phyloP scores from a whole-genome alignment of 2,113 vertebrate species.

The Cyanoderma ruficeps region DNA sequence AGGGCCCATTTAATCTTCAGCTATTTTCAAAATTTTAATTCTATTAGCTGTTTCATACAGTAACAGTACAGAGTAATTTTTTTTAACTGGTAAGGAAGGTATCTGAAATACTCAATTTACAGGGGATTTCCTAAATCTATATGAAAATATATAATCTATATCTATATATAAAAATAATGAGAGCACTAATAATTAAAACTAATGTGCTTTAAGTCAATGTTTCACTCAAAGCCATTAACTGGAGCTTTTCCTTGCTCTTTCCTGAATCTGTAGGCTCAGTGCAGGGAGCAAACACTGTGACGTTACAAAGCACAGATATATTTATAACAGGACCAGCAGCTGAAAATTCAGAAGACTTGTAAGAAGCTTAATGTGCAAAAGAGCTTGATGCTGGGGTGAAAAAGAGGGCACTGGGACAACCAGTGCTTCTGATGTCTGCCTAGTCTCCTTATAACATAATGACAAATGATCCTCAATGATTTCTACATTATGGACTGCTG shows the following conservation, averaged over 20 bases:
- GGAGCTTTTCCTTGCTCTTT: neutral
- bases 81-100: neutral
- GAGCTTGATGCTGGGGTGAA: constrained; percentile 53
- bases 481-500: neutral
- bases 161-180: neutral
- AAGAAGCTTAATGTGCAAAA: constrained; percentile 60
- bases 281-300: neutral
- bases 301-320: neutral
- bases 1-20: neutral
- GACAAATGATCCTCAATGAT: constrained; percentile 33
- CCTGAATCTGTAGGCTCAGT: neutral
- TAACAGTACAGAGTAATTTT: neutral
- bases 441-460: neutral
- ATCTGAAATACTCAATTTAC: neutral
- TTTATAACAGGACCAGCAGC: constrained; percentile 23
- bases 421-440: neutral
- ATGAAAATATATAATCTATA: neutral
- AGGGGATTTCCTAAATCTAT: neutral
- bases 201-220: neutral
- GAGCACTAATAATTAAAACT: neutral
- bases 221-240: neutral
- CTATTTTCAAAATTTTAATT: neutral
- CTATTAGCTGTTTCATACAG: neutral
- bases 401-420: constrained; percentile 54
- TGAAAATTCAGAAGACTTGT: constrained; percentile 39